A percentile compares a stretch with the other conserved stretches of the same genome.
phyloP scores from a whole-genome alignment of 2,113 vertebrate species.

The Cynopterus brachyotis region DNA sequence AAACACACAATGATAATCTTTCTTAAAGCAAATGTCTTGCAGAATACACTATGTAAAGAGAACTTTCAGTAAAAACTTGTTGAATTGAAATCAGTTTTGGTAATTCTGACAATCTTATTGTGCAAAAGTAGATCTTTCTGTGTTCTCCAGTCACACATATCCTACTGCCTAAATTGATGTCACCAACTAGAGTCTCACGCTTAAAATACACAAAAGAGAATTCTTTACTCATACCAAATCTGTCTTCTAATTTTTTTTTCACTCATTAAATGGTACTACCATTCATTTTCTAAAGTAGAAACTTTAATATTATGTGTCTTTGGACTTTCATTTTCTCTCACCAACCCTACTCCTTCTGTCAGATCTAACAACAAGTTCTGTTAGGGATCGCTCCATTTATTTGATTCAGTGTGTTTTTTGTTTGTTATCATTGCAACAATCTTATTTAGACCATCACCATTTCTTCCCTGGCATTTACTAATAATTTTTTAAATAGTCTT shows the following conservation, averaged over 20 bases:
- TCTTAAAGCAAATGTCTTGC: neutral
- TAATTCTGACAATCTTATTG: neutral
- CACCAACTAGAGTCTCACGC: neutral
- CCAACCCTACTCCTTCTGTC: no score
- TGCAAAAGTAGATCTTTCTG: neutral
- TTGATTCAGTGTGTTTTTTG: neutral
- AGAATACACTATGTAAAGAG: neutral
- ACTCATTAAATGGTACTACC: neutral
- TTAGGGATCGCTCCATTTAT: rapidly evolving
- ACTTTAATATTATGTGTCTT: neutral
- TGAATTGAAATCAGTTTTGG: neutral
- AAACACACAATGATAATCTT: neutral
- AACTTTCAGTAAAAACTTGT: neutral
- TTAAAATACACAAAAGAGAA: neutral
- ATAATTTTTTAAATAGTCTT: neutral
- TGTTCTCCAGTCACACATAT: neutral
- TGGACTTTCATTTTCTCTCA: neutral
- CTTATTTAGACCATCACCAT: neutral
- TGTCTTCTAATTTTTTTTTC: neutral
- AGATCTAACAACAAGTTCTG: neutral
- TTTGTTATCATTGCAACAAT: neutral
- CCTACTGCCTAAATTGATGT: neutral
- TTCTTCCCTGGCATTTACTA: neutral
- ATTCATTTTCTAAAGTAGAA: neutral
- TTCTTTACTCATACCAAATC: neutral